Conservation (phyloP, 2,113 vertebrate species). For the Paramisgurnus dabryanus region DNA sequence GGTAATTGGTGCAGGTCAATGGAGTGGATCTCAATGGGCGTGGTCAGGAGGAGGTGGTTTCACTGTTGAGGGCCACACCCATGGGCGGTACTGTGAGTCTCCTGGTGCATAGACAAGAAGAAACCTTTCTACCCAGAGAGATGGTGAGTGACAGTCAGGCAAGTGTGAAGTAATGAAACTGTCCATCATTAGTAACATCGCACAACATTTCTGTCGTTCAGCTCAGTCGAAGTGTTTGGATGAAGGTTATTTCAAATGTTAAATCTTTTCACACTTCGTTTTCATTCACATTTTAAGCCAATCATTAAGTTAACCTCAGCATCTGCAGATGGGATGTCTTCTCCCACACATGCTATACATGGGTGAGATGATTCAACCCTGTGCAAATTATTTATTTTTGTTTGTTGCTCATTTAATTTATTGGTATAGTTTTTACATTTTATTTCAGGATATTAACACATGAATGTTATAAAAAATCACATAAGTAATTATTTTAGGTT, state of each 20-base stretch:
- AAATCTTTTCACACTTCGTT: neutral
- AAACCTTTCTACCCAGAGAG: constrained; percentile 86
- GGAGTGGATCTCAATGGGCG: constrained; percentile 89
- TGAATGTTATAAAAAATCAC: neutral
- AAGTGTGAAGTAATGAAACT: neutral
- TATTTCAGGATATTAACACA: neutral
- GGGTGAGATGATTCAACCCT: too few species aligned
- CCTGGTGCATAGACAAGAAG: constrained; percentile 89
- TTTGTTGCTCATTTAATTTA: neutral
- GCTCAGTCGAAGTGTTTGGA: neutral
- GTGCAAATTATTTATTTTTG: neutral
- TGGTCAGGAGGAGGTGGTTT: constrained; percentile 95
- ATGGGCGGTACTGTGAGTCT: constrained; percentile 90
- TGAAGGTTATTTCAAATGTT: neutral
- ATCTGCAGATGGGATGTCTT: neutral
- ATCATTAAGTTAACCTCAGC: neutral
- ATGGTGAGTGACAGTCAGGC: constrained; percentile 68
- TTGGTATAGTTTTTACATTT: neutral
- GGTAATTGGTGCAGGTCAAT: constrained; percentile 80
- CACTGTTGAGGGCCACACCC: constrained; percentile 88
- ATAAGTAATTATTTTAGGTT: neutral
- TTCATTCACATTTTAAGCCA: neutral
- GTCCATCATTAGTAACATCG: neutral
- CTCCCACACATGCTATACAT: neutral
- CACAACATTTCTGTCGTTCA: neutral